Percentiles rank a stretch among this genome's conserved stretches.
phyloP scores from a whole-genome alignment of 2,113 vertebrate species.

The Turdus rufiventris region DNA sequence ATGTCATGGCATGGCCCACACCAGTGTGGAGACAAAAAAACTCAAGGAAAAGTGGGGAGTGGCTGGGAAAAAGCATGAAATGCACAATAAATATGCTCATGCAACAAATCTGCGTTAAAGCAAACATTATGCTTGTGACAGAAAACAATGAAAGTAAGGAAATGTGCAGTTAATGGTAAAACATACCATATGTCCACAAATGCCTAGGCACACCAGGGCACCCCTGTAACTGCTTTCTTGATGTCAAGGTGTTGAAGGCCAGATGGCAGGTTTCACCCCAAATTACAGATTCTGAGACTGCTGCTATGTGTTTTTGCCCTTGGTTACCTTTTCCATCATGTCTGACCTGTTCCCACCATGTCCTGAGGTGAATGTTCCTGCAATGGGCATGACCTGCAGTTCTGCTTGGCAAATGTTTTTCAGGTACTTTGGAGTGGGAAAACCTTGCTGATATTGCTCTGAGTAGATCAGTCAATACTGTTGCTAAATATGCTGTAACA shows the following conservation, averaged over 20 bases:
- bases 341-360: background rate
- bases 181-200: background rate
- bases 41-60: background rate
- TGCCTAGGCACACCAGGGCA: background rate
- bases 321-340: conserved; percentile 22
- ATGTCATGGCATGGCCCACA: too few species aligned
- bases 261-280: conserved; percentile 38
- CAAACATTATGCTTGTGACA: background rate
- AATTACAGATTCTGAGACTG: conserved; percentile 42
- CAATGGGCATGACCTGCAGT: conserved; percentile 24
- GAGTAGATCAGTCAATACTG: conserved; percentile 29
- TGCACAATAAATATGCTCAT: background rate
- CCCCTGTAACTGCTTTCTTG: conserved; percentile 16
- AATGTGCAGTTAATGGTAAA: conserved; percentile 35
- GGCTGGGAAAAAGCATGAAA: background rate
- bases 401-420: conserved; percentile 45
- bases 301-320: conserved; percentile 46
- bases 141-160: conserved; percentile 39
- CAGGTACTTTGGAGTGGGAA: background rate
- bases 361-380: conserved; percentile 12
- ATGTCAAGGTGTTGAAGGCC: conserved; percentile 45
- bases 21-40: background rate
- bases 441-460: background rate
- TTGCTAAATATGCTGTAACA: background rate
- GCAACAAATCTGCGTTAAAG: background rate